Percentiles rank a stretch among this genome's conserved stretches.
Conservation (phyloP, 2,797 vertebrate genomes). For the Arremon brunneinucha region DNA sequence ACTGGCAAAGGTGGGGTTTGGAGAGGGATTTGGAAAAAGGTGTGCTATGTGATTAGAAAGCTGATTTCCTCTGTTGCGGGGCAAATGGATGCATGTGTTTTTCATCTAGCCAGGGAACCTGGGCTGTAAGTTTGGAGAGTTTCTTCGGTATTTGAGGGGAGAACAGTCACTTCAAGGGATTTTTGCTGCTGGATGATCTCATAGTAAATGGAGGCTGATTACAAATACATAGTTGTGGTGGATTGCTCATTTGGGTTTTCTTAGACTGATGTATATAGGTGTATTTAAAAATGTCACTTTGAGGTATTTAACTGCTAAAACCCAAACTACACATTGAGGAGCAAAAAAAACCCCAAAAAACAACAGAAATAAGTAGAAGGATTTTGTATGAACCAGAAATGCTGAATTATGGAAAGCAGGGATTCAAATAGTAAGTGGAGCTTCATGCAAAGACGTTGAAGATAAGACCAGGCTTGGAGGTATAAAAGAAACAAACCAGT, state of each 20-base stretch:
- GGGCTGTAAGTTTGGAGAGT: background rate
- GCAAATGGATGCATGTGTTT: rapidly evolving
- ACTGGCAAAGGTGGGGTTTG: background rate
- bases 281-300: background rate
- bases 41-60: background rate
- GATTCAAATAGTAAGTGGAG: background rate
- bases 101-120: background rate
- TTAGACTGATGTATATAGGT: background rate
- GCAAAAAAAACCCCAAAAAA: background rate
- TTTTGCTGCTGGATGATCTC: background rate
- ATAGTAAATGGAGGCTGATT: background rate
- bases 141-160: background rate
- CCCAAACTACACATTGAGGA: background rate
- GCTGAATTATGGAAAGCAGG: background rate
- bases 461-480: background rate
- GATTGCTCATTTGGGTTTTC: background rate
- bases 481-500: background rate
- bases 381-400: background rate
- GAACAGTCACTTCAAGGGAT: background rate
- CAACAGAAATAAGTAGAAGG: background rate
- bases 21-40: background rate
- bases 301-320: background rate
- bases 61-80: background rate
- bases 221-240: background rate
- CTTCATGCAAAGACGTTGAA: background rate